Base-by-base conservation (phyloP, 2,888 invertebrate genomes). In the Aromia moschata region DNA sequence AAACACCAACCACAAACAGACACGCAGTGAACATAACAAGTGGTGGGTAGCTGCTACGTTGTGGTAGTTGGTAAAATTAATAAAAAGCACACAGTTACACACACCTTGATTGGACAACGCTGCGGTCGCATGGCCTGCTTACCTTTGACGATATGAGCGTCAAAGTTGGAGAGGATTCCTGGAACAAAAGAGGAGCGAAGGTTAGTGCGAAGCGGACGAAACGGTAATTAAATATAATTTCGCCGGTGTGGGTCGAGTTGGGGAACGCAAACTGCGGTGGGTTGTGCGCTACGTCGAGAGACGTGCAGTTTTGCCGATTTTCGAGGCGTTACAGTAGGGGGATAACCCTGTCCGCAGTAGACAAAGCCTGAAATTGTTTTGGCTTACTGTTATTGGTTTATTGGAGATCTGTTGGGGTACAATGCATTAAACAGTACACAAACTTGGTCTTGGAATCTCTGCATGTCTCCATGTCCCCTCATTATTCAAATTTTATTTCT, bases 91-190 rank as follows among this genome's bases (percentile, higher is more conserved):
- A 73, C 74, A 71, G 70, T 72, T 75, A 79, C 79, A 81, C 81
- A 81, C 81, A 81, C 81, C 81, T 81, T 80, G 80, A 77, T 76
- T 76, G 78, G 79, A 79, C 80, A 80, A 78, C 80, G 81, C 78
- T 80, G 80, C 72, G 81, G 80, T 79, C 81, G 81, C 81, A 81
- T 81, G 79, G 79, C 79, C 77, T 76, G 83, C 89, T 89, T 86
- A 90, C 89, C 88, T 89, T 89, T 81, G 89, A 89, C 84, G 89
- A 89, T 82, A 89, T 86, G 80, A 89, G 85, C 83, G 89, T 89
- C 86, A 89, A 86, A 83, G 89, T 89, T 78, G 89, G 89, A 80
- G 90, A 89, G 78, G 88, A 89, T 83, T 88, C 89, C 89, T 90
- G 89, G 74, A 86, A 86, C 84, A 85, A 84, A 83, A 83, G 81